Percentiles rank a stretch among this genome's conserved stretches.
Evolutionary conservation across 2,113 vertebrate species (phyloP).

Genomic region (Planiliza haematocheilus): DNA sequence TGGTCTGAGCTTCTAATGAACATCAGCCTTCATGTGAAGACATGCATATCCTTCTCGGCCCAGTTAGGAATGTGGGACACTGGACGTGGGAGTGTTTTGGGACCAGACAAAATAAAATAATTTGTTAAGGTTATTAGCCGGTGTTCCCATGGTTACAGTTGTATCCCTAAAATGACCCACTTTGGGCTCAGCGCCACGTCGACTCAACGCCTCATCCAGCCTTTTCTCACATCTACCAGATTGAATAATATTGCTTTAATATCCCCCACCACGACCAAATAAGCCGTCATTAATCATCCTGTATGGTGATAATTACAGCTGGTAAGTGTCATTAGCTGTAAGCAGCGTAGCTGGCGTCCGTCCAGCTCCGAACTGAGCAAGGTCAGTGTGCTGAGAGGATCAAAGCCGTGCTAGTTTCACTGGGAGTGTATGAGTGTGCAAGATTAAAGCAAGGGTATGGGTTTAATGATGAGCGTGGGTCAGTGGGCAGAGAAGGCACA

Average conservation of each 20-base stretch:
- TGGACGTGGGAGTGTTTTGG: constrained; percentile 2
- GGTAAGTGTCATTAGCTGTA: constrained; percentile 49
- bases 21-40: background rate
- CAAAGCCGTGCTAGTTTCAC: background rate
- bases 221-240: constrained; percentile 15
- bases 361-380: constrained; percentile 52
- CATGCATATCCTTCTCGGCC: too few relatives aligned
- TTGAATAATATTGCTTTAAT: constrained; percentile 53
- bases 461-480: constrained; percentile 41
- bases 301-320: constrained; percentile 42
- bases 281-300: constrained; percentile 56
- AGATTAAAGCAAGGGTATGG: constrained; percentile 15
- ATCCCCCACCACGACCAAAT: background rate
- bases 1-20: background rate
- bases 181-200: background rate
- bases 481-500: constrained; percentile 4
- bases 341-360: constrained; percentile 41
- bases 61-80: constrained; percentile 17
- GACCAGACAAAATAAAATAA: constrained; percentile 10
- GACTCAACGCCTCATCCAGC: constrained; percentile 5
- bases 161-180: constrained; percentile 8
- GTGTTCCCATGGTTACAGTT: constrained; percentile 7
- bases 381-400: constrained; percentile 48
- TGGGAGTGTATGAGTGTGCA: background rate
- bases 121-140: constrained; percentile 12